phyloP scores from a whole-genome alignment of 2,797 vertebrate species.

The Ptychadena robeensis region DNA sequence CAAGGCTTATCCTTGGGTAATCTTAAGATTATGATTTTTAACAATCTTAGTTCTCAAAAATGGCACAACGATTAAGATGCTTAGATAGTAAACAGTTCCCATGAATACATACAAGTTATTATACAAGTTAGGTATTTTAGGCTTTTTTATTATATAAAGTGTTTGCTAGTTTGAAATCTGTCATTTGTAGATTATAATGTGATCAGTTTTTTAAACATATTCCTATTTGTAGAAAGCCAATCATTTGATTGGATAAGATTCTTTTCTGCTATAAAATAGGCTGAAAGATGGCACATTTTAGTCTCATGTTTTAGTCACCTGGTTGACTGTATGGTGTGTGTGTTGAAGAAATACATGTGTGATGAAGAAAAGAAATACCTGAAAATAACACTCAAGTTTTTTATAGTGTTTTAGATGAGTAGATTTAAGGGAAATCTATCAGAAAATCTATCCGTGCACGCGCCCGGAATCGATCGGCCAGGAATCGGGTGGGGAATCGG shows the following conservation, averaged over 20 bases:
- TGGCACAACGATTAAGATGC: background rate
- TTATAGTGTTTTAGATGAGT: background rate
- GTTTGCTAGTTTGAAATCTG: background rate
- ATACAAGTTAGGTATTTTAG: background rate
- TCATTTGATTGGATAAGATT: background rate
- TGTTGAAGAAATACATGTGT: too few relatives aligned
- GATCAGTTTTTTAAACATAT: background rate
- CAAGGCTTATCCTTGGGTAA: constrained; percentile 2
- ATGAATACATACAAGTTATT: background rate
- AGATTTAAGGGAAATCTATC: background rate
- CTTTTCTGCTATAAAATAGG: constrained; percentile 7
- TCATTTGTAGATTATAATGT: background rate
- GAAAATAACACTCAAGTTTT: background rate
- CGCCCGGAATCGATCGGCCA: too few relatives aligned
- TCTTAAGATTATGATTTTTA: background rate
- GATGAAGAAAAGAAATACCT: background rate
- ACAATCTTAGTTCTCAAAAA: constrained; percentile 5
- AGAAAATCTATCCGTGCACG: too few relatives aligned
- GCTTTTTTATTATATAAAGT: background rate
- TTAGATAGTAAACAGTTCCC: background rate
- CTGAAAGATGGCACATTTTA: background rate
- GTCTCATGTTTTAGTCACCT: too few relatives aligned
- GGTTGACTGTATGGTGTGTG: constrained; percentile 11
- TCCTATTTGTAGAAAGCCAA: background rate
- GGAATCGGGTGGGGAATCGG: too few relatives aligned